Percentiles rank a stretch among this genome's conserved stretches.
Conservation (phyloP, 2,888 invertebrate species). For the Lottia scabra region DNA sequence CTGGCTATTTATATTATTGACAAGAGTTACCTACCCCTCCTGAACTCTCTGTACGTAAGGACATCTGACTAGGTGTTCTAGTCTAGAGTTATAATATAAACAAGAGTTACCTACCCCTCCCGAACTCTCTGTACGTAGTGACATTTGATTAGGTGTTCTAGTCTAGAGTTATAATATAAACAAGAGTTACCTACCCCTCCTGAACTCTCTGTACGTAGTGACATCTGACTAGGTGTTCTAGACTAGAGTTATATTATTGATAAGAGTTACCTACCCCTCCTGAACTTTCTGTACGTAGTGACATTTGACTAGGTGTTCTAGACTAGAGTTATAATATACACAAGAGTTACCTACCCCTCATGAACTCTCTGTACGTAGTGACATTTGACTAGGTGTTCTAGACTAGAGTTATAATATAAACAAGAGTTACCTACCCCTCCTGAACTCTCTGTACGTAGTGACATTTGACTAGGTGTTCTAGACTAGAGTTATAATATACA, state of each 20-base stretch:
- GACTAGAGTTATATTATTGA: constrained; percentile 15
- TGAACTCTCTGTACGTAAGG: constrained; percentile 78
- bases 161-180: constrained; percentile 14
- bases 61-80: constrained; percentile 60
- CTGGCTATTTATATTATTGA: background rate
- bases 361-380: too few species aligned
- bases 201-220: constrained; percentile 78
- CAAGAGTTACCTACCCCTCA: too few species aligned
- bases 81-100: constrained; percentile 12
- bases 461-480: too few species aligned
- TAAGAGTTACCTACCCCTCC: constrained; percentile 71
- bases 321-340: too few species aligned
- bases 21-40: constrained; percentile 71
- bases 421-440: too few species aligned
- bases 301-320: too few species aligned
- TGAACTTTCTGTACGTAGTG: constrained; percentile 78
- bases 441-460: too few species aligned
- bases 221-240: constrained; percentile 60
- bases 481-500: too few species aligned
- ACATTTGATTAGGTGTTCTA: constrained; percentile 59
- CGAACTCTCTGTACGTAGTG: constrained; percentile 79
- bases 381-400: too few species aligned
- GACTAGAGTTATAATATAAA: too few species aligned
- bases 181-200: constrained; percentile 71
- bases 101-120: constrained; percentile 71